Evolutionary conservation across 2,113 vertebrate species (phyloP), one percentile per base, ranked within the genome.

Genomic region (Phasianus colchicus): DNA sequence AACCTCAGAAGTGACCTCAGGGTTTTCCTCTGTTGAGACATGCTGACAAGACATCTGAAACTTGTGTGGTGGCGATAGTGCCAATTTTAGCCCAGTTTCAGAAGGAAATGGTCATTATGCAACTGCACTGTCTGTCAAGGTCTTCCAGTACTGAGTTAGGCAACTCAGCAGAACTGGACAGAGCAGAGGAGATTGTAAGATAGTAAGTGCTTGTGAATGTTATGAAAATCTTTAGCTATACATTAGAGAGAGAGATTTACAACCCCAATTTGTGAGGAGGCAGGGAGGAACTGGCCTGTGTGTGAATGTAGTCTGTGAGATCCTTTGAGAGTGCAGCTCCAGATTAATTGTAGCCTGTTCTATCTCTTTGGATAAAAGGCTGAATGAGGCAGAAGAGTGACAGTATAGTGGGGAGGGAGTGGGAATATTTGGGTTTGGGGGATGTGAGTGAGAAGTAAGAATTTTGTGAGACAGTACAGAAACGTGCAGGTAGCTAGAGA

Each of bases 121-220:
- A 74, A 88, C 7, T 60, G 57, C 25, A 69, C n/a, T 0, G 0
- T 55, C 29, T 70, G 45, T 50, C 54, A 72, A 13, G n/a, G 24
- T 50, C 60, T 92, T 76, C 64, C 79, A 24, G 75, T 83, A 83
- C 66, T 67, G 24, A 38, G 15, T 74, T 94, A 34, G 12, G 9
- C 36, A 83, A 29, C 43, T 86, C 14, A 5, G 48, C 29, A 74
- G 71, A 71, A 32, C 0, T 40, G 38, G 55, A 65, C 32, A 25
- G 19, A 64, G 24, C 9, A 50, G 72, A 6, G 89, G 54, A 58
- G 7, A 12, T 57, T 38, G 29, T 25, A 7, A 86, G 45, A 55
- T 12, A 34, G 3, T 47, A 61, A 60, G 21, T n/a, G 9, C 16
- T 67, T 12, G 74, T 38, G 38, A 3, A 6, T 83, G 42, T 65